A percentile compares a stretch with the other conserved stretches of the same genome.
phyloP scores from a whole-genome alignment of 2,888 invertebrate species.

The Phaonia tiefii region DNA sequence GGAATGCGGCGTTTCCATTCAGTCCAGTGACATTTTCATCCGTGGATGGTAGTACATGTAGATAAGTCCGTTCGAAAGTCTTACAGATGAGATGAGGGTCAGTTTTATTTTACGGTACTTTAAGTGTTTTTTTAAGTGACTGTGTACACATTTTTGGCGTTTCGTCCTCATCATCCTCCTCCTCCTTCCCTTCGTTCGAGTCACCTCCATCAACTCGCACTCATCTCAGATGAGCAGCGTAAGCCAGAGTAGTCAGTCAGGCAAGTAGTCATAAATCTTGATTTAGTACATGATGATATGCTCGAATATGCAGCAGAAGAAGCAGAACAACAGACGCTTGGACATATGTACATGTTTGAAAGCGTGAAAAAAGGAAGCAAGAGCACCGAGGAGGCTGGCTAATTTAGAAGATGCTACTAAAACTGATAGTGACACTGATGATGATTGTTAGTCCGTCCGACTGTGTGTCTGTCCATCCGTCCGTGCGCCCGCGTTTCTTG shows the following conservation, averaged over 20 bases:
- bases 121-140: conserved; percentile 21
- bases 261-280: conserved; percentile 34
- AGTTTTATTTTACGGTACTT: conserved; percentile 19
- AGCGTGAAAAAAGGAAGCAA: background rate
- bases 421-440: conserved; percentile 18
- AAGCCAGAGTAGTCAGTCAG: background rate
- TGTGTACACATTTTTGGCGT: conserved; percentile 26
- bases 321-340: background rate
- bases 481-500: background rate
- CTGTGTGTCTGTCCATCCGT: no score
- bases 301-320: background rate
- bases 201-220: background rate
- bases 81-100: conserved; percentile 24
- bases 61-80: no score
- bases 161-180: background rate
- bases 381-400: background rate
- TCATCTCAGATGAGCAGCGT: background rate
- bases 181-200: background rate
- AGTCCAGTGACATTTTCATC: no score
- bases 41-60: background rate
- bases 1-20: no score
- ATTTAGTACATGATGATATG: conserved; percentile 31
- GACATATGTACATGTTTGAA: background rate
- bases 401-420: conserved; percentile 11
- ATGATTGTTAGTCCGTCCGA: background rate